These are phyloP conservation scores for Teleogryllus occipitalis DNA, from an alignment of 1,140 invertebrate genomes.

Conservation along the genomic window DNA sequence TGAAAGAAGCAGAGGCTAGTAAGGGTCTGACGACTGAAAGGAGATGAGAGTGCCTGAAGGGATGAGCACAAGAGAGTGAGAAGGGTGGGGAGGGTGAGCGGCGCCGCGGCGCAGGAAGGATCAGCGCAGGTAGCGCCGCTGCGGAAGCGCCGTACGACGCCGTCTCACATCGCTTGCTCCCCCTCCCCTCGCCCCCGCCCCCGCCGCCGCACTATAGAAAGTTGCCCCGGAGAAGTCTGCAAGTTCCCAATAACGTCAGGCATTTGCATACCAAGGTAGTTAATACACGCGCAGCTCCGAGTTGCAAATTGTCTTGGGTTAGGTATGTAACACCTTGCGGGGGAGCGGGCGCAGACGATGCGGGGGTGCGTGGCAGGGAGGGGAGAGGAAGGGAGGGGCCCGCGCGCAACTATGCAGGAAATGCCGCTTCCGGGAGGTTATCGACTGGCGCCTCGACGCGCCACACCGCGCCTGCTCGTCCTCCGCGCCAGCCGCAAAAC, in stretches of 20 bases:
- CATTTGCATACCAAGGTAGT: constrained; percentile 4
- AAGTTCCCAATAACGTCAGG: constrained; percentile 1
- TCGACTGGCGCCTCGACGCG: neutral
- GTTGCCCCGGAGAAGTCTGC: neutral
- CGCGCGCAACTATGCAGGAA: neutral
- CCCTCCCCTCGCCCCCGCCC: neutral
- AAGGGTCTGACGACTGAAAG: too few relatives aligned
- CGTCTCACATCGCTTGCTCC: neutral
- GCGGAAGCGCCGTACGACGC: neutral
- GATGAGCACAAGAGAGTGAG: too few relatives aligned
- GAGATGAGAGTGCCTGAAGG: too few relatives aligned
- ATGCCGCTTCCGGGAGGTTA: neutral
- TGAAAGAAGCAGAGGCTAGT: too few relatives aligned
- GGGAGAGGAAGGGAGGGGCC: too few relatives aligned
- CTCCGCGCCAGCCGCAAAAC: neutral
- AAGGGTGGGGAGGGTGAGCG: neutral
- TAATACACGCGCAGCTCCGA: neutral
- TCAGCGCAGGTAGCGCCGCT: neutral
- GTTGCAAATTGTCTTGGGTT: constrained; percentile 4
- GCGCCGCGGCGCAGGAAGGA: neutral
- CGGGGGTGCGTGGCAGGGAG: neutral
- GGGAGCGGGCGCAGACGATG: too few relatives aligned
- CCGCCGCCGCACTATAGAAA: neutral
- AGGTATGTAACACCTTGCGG: neutral
- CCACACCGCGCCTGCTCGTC: too few relatives aligned